phyloP scores from a whole-genome alignment of 92 coral and sea anemone species.

The Meandrina meandrites region DNA sequence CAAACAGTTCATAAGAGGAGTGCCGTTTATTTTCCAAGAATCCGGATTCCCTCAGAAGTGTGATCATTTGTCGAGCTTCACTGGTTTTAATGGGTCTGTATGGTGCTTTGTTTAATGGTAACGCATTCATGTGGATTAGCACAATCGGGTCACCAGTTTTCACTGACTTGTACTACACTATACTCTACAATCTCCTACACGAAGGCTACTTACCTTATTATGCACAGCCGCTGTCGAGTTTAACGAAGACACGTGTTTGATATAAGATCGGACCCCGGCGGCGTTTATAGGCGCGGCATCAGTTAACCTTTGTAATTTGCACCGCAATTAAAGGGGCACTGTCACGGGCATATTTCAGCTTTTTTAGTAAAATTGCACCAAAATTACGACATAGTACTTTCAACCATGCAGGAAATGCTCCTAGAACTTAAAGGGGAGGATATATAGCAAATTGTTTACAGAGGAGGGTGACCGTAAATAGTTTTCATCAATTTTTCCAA shows the following conservation, averaged over 20 bases:
- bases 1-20: not conserved
- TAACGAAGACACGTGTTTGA: not conserved
- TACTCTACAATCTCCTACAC: not conserved
- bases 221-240: not conserved
- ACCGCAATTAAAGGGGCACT: too few species aligned
- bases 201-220: not conserved
- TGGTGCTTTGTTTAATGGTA: not conserved
- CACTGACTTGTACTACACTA: not conserved
- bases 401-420: too few species aligned
- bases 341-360: too few species aligned
- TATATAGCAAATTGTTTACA: too few species aligned
- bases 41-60: not conserved
- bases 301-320: too few species aligned
- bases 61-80: not conserved
- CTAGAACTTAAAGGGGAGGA: too few species aligned
- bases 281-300: too few species aligned
- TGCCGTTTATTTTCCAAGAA: not conserved
- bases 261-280: too few species aligned
- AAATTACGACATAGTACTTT: too few species aligned
- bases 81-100: slow-evolving; percentile 3
- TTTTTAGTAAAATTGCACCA: too few species aligned
- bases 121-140: not conserved
- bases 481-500: too few species aligned
- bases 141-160: slow-evolving; percentile 8
- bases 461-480: too few species aligned